These are phyloP conservation scores for Azorinus chamasolen DNA, from an alignment of 2,888 invertebrate species.

Conservation along the genomic window DNA sequence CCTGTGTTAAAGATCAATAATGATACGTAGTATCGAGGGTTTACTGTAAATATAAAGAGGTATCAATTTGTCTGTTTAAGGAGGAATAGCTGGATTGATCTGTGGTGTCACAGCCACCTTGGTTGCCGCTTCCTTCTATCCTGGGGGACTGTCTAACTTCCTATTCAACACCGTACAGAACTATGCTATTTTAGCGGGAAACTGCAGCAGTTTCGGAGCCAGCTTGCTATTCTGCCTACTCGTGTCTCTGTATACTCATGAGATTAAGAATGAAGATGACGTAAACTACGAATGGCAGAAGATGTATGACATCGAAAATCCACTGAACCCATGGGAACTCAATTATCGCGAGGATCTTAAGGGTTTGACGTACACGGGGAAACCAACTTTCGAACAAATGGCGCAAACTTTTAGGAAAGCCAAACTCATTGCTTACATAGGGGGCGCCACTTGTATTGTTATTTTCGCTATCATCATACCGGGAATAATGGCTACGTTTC, in stretches of 20 bases:
- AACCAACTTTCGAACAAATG: slow-evolving; percentile 81
- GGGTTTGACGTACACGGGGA: slow-evolving; percentile 76
- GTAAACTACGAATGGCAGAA: slow-evolving; percentile 81
- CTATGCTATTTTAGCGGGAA: slow-evolving; percentile 80
- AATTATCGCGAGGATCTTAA: slow-evolving; percentile 79
- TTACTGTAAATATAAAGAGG: too few relatives aligned
- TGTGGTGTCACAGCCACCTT: slow-evolving; percentile 77
- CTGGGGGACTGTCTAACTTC: slow-evolving; percentile 76
- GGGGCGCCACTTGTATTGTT: slow-evolving; percentile 74
- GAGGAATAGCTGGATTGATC: slow-evolving; percentile 75
- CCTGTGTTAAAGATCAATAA: too few relatives aligned
- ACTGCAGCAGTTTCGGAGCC: slow-evolving; percentile 77
- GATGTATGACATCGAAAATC: slow-evolving; percentile 82
- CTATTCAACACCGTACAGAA: slow-evolving; percentile 80
- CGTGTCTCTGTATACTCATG: slow-evolving; percentile 77
- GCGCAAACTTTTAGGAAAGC: slow-evolving; percentile 76
- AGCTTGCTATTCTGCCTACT: slow-evolving; percentile 75
- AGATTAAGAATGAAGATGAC: slow-evolving; percentile 69
- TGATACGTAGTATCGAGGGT: too few relatives aligned
- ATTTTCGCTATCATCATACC: slow-evolving; percentile 79
- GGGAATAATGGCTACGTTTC: slow-evolving; percentile 79
- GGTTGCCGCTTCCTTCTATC: slow-evolving; percentile 74
- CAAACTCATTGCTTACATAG: slow-evolving; percentile 77
- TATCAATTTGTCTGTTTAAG: too few relatives aligned
- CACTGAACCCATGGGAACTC: slow-evolving; percentile 81